A percentile compares a stretch with the other conserved stretches of the same genome.
Conservation (phyloP, 2,888 invertebrate species). For the Eupithecia centaureata region DNA sequence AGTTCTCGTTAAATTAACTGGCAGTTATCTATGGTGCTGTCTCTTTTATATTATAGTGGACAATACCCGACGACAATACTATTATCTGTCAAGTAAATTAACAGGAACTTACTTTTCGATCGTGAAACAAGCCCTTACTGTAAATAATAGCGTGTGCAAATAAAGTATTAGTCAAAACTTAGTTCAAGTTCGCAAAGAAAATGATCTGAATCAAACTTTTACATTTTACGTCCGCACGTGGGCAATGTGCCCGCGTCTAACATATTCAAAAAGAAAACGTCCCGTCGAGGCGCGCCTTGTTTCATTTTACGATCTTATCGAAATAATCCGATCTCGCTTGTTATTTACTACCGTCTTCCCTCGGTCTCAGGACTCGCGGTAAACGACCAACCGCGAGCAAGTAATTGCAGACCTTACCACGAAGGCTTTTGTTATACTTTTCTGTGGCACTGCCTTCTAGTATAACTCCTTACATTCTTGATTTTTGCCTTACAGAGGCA, state of each 20-base stretch:
- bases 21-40: no score
- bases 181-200: slow-evolving; percentile 45
- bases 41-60: no score
- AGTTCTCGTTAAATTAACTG: no score
- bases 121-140: no score
- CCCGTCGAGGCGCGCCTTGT: slow-evolving; percentile 76
- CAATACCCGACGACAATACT: no score
- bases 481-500: slow-evolving; percentile 52
- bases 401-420: slow-evolving; percentile 68
- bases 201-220: slow-evolving; percentile 59
- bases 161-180: slow-evolving; percentile 21
- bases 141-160: no score
- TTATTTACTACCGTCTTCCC: slow-evolving; percentile 81
- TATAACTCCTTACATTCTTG: slow-evolving; percentile 62
- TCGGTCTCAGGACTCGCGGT: slow-evolving; percentile 67
- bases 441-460: slow-evolving; percentile 54
- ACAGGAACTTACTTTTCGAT: no score
- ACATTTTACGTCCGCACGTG: slow-evolving; percentile 62
- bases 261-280: slow-evolving; percentile 75
- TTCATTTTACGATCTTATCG: slow-evolving; percentile 84
- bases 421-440: slow-evolving; percentile 59
- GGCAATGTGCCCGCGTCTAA: slow-evolving; percentile 63
- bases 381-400: slow-evolving; percentile 53
- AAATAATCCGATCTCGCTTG: slow-evolving; percentile 82
- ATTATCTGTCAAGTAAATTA: no score